phyloP scores from a whole-genome alignment of 2,113 vertebrate genomes.

The Lipophrys pholis region DNA sequence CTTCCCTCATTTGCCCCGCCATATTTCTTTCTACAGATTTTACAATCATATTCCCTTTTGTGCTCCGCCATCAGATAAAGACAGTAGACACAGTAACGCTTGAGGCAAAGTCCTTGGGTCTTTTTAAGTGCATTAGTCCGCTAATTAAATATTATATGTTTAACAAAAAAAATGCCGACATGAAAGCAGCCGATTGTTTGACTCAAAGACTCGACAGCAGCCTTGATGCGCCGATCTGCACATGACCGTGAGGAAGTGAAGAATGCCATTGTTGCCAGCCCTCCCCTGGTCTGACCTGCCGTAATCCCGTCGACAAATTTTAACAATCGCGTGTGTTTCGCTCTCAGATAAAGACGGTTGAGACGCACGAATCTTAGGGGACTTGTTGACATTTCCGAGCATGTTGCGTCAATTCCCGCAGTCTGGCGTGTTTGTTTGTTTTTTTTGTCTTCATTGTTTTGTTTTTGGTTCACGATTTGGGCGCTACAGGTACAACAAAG shows the following conservation, averaged over 20 bases:
- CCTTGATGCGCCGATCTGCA: conserved; percentile 75
- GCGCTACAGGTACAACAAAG: neutral
- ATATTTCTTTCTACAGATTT: conserved; percentile 48
- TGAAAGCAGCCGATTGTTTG: conserved; percentile 77
- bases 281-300: conserved; percentile 55
- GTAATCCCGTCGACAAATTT: conserved; percentile 46
- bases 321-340: conserved; percentile 52
- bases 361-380: neutral
- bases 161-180: conserved; percentile 69
- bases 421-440: conserved; percentile 18
- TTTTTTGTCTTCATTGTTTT: neutral
- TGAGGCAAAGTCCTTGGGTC: conserved; percentile 78
- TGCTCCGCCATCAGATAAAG: conserved; percentile 26
- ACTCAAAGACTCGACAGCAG: conserved; percentile 68
- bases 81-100: conserved; percentile 31
- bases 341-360: conserved; percentile 25
- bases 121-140: conserved; percentile 75
- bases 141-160: conserved; percentile 83
- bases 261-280: conserved; percentile 66
- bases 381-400: conserved; percentile 20
- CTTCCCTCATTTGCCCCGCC: conserved; percentile 56
- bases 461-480: too few relatives aligned
- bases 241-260: conserved; percentile 63
- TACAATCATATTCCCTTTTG: conserved; percentile 58
- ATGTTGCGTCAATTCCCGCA: conserved; percentile 2